Evolutionary conservation across 2,888 invertebrate species (phyloP).

Genomic region (Poecilobothrus nobilitatus): DNA sequence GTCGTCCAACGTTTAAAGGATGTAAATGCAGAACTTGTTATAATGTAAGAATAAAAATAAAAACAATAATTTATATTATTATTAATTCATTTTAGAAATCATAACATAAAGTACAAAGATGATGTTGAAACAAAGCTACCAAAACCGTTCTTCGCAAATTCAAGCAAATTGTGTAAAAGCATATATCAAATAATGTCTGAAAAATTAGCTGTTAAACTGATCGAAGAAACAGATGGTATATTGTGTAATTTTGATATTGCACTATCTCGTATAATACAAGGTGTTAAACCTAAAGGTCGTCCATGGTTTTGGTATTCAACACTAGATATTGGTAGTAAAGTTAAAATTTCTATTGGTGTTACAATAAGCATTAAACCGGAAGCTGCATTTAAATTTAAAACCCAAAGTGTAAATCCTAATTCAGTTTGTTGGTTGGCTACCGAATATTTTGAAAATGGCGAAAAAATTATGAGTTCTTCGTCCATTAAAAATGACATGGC

Average conservation of each 20-base stretch:
- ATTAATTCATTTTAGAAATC: slow-evolving; percentile 28
- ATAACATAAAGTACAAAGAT: slow-evolving; percentile 38
- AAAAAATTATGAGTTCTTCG: slow-evolving; percentile 37
- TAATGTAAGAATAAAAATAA: slow-evolving; percentile 48
- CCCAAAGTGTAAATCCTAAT: slow-evolving; percentile 42
- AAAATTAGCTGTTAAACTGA: slow-evolving; percentile 32
- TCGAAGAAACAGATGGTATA: slow-evolving; percentile 45
- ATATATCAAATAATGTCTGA: slow-evolving; percentile 14
- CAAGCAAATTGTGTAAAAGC: background rate
- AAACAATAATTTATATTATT: no score
- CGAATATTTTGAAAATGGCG: slow-evolving; percentile 44
- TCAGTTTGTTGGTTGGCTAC: slow-evolving; percentile 44
- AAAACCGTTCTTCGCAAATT: slow-evolving; percentile 28
- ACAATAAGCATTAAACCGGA: slow-evolving; percentile 50
- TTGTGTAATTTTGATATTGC: slow-evolving; percentile 53
- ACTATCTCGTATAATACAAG: slow-evolving; percentile 51
- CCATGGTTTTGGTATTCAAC: slow-evolving; percentile 58
- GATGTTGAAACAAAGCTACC: slow-evolving; percentile 34
- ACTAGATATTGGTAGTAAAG: slow-evolving; percentile 51
- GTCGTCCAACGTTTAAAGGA: slow-evolving; percentile 50
- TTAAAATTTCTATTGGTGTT: slow-evolving; percentile 54
- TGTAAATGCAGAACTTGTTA: slow-evolving; percentile 51
- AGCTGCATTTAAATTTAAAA: slow-evolving; percentile 33
- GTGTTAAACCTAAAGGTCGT: slow-evolving; percentile 46
- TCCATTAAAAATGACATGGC: no score